Conservation (phyloP, 2,113 vertebrate genomes). For the Porphyrio hochstetteri region DNA sequence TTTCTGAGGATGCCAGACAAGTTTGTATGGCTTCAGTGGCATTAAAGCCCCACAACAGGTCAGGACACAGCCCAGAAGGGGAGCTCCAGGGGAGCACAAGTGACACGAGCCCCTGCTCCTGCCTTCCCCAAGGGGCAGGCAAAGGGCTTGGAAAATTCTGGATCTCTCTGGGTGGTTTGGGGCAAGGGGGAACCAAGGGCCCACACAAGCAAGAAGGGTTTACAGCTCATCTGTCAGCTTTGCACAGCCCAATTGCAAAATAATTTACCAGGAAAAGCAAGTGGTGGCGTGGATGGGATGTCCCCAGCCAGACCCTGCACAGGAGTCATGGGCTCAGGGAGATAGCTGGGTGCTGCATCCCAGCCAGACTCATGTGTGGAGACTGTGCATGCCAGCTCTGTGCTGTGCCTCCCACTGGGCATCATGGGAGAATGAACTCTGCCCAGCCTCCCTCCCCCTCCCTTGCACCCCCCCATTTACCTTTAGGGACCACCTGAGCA, state of each 20-base stretch:
- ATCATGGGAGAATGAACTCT: background rate
- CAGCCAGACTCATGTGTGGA: background rate
- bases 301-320: background rate
- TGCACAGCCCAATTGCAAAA: background rate
- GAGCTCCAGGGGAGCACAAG: too few relatives aligned
- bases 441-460: background rate
- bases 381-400: background rate
- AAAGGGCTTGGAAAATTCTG: background rate
- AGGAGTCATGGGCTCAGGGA: background rate
- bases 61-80: background rate
- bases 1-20: accelerated
- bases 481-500: background rate
- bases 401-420: too few relatives aligned
- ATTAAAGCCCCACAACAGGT: background rate
- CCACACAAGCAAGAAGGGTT: background rate
- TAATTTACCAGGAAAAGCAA: background rate
- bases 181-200: background rate
- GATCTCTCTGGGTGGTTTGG: background rate
- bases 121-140: background rate
- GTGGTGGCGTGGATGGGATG: background rate
- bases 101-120: background rate
- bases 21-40: background rate
- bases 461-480: background rate
- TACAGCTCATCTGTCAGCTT: background rate
- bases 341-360: background rate